Conservation (phyloP, 2,797 vertebrate species). For the Paguma larvata region DNA sequence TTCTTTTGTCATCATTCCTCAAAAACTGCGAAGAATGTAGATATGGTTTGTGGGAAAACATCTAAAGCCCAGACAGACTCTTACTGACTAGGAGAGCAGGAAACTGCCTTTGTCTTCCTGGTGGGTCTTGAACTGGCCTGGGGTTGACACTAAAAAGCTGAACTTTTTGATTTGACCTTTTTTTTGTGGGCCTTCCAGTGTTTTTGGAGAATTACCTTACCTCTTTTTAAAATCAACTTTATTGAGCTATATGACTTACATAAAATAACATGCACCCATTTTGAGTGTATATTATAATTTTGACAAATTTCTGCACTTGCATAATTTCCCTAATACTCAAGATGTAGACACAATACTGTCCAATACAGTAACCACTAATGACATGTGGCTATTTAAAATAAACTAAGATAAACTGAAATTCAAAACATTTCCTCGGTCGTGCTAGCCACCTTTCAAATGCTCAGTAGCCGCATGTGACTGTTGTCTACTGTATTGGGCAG, state of each 20-base stretch:
- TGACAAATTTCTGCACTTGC: background rate
- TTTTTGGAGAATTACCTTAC: background rate
- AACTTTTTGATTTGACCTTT: background rate
- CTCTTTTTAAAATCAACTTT: constrained; percentile 17
- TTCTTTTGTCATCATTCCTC: constrained; percentile 9
- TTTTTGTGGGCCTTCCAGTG: background rate
- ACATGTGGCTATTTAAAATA: background rate
- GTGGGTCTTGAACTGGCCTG: background rate
- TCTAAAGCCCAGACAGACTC: background rate
- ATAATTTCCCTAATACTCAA: background rate
- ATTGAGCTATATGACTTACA: background rate
- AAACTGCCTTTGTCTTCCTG: background rate
- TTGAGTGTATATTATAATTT: background rate
- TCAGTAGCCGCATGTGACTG: background rate
- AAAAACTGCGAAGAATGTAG: background rate
- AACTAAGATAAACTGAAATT: background rate
- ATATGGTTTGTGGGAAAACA: background rate
- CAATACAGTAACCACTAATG: background rate
- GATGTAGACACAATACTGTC: background rate
- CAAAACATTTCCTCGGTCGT: background rate
- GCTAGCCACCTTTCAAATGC: background rate
- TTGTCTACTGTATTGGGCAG: background rate
- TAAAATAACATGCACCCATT: background rate
- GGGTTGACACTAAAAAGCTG: background rate
- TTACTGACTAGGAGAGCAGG: background rate